phyloP scores from a whole-genome alignment of 2,888 invertebrate species.

The Cephalotes varians region DNA sequence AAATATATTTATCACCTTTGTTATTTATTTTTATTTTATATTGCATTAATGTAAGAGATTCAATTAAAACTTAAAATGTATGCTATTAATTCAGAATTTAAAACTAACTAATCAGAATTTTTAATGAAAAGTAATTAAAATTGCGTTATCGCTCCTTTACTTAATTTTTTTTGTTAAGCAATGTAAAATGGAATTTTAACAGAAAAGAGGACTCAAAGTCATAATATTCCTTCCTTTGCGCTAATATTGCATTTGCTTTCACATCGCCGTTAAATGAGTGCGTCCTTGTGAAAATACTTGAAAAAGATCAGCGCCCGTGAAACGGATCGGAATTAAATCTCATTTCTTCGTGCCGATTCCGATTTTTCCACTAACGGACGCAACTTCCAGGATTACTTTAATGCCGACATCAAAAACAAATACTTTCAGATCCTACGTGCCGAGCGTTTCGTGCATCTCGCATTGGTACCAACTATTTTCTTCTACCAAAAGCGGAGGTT shows the following conservation, averaged over 20 bases:
- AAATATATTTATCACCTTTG: background rate
- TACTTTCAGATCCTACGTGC: background rate
- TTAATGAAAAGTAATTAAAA: slow-evolving; percentile 1
- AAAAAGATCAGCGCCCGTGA: slow-evolving; percentile 36
- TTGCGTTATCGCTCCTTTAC: background rate
- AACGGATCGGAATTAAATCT: slow-evolving; percentile 36
- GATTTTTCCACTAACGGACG: slow-evolving; percentile 12
- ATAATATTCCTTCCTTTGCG: slow-evolving; percentile 3
- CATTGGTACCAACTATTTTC: background rate
- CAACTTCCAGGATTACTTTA: slow-evolving; percentile 14
- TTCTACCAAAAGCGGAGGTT: background rate
- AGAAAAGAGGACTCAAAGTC: background rate
- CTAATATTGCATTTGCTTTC: slow-evolving; percentile 28
- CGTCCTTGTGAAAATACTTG: slow-evolving; percentile 19
- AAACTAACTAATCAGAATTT: background rate
- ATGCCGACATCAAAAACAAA: slow-evolving; percentile 19
- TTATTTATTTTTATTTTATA: background rate
- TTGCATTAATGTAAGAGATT: background rate
- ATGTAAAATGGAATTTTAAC: background rate
- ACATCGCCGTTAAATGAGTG: slow-evolving; percentile 18
- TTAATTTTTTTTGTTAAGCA: slow-evolving; percentile 3
- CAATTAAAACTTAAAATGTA: background rate
- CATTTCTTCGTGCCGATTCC: slow-evolving; percentile 14
- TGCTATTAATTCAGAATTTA: background rate
- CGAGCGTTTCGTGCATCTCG: background rate